A percentile compares a stretch with the other conserved stretches of the same genome.
phyloP scores from a whole-genome alignment of 2,797 vertebrate genomes.

The Hephaestus fuliginosus region DNA sequence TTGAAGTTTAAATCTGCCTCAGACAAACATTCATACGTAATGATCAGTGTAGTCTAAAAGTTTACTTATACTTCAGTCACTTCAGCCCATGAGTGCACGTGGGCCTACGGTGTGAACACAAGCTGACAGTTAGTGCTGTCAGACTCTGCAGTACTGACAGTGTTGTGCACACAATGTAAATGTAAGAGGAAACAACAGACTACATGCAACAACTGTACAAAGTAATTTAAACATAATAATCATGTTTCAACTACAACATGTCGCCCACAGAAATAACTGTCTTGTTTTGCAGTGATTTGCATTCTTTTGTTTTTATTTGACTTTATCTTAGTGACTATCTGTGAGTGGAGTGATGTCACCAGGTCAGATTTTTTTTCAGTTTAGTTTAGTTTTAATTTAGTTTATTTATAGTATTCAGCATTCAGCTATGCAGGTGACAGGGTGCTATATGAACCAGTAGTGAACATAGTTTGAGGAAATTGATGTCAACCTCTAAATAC shows the following conservation, averaged over 20 bases:
- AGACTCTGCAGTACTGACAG: neutral
- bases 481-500: too few relatives aligned
- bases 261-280: neutral
- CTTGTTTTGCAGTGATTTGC: neutral
- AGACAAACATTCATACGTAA: too few relatives aligned
- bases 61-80: too few relatives aligned
- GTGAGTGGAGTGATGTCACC: neutral
- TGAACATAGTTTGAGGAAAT: too few relatives aligned
- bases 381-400: too few relatives aligned
- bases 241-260: neutral
- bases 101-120: too few relatives aligned
- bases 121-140: neutral
- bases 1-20: neutral
- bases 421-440: too few relatives aligned
- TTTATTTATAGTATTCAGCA: too few relatives aligned
- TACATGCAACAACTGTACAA: neutral
- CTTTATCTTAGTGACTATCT: neutral
- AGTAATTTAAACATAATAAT: neutral
- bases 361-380: neutral
- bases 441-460: too few relatives aligned
- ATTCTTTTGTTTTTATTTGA: too few relatives aligned
- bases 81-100: too few relatives aligned
- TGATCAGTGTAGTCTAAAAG: too few relatives aligned
- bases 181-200: neutral
- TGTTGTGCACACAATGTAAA: neutral